Evolutionary conservation across 2,888 invertebrate species (phyloP).

Genomic region (Alentia gelatinosa): DNA sequence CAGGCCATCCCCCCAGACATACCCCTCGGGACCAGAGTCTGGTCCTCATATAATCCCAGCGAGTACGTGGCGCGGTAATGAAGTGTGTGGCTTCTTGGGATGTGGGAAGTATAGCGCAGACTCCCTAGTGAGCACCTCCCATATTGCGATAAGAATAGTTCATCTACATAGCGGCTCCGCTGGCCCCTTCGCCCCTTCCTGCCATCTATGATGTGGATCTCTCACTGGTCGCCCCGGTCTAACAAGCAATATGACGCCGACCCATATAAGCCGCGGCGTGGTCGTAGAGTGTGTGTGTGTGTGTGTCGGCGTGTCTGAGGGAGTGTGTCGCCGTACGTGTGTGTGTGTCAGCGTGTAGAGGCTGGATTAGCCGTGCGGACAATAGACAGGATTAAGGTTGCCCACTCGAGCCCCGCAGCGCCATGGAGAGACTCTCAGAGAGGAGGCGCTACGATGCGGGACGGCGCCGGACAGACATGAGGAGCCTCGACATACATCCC

Average conservation of each 20-base stretch:
- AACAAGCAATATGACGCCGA: not conserved
- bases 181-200: no score
- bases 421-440: not conserved
- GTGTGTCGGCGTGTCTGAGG: not conserved
- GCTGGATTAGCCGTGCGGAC: not conserved
- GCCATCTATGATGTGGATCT: not conserved
- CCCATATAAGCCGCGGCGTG: no score
- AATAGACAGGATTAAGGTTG: conserved; percentile 1
- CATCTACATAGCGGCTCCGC: no score
- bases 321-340: no score
- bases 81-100: not conserved
- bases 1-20: no score
- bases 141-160: not conserved
- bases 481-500: not conserved
- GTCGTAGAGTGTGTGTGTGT: no score
- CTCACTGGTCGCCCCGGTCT: not conserved
- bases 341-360: not conserved
- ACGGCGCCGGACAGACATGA: not conserved
- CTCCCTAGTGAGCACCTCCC: not conserved
- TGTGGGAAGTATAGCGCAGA: not conserved
- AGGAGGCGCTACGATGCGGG: not conserved
- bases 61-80: not conserved
- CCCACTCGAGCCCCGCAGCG: not conserved
- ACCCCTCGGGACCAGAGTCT: no score
- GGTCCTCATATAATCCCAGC: not conserved